A percentile compares a stretch with the other conserved stretches of the same genome.
Evolutionary conservation across 2,888 invertebrate genomes (phyloP).

Genomic region (Mycogona germanica): DNA sequence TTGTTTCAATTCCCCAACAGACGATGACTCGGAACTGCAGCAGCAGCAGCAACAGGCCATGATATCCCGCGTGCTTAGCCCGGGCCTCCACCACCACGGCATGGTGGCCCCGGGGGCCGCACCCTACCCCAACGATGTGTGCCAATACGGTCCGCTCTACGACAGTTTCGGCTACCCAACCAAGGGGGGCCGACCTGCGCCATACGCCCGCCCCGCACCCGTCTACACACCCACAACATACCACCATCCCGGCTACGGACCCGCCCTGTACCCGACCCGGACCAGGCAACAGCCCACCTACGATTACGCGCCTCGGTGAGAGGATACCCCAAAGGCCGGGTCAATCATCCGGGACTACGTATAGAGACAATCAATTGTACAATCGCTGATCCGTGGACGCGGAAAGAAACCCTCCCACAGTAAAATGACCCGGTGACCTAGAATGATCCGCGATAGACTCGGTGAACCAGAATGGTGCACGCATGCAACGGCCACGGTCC

Average conservation of each 20-base stretch:
- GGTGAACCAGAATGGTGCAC: too few species aligned
- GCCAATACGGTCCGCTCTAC: slow-evolving; percentile 53
- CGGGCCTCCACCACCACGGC: slow-evolving; percentile 18
- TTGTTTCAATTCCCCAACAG: too few species aligned
- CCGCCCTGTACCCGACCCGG: slow-evolving; percentile 16
- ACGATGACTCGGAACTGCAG: too few species aligned
- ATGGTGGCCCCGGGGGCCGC: slow-evolving; percentile 37
- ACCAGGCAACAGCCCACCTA: slow-evolving; percentile 20
- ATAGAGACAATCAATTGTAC: too few species aligned
- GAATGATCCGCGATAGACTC: too few species aligned
- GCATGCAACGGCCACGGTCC: too few species aligned
- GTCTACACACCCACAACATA: slow-evolving; percentile 20
- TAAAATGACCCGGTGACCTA: too few species aligned
- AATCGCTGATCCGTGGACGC: too few species aligned
- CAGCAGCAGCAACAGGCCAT: slow-evolving; percentile 6
- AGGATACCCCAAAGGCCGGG: not conserved
- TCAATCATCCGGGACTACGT: too few species aligned
- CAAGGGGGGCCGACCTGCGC: slow-evolving; percentile 19
- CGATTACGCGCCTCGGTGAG: slow-evolving; percentile 22
- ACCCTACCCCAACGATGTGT: slow-evolving; percentile 51
- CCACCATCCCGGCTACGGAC: slow-evolving; percentile 19
- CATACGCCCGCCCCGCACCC: slow-evolving; percentile 15
- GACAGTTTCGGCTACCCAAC: slow-evolving; percentile 27
- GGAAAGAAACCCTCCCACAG: too few species aligned
- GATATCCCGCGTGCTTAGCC: slow-evolving; percentile 16